phyloP scores from a whole-genome alignment of 2,888 invertebrate genomes.

The Mamestra brassicae region DNA sequence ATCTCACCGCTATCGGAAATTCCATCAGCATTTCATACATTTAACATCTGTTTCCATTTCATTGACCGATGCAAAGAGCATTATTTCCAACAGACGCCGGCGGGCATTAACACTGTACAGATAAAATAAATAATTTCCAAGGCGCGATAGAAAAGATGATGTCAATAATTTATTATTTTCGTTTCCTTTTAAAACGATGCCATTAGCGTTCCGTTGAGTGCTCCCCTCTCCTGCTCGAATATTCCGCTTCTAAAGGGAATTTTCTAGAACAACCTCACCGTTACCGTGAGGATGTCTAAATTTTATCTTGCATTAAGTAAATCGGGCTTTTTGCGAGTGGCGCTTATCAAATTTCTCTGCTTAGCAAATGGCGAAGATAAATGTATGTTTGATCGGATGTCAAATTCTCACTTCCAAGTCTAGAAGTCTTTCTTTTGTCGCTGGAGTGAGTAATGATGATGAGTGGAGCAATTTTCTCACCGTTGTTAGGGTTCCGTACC shows the following conservation, averaged over 20 bases:
- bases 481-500: not conserved
- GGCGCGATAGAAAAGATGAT: constrained; percentile 80
- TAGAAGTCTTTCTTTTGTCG: constrained; percentile 58
- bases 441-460: constrained; percentile 59
- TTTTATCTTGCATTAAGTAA: constrained; percentile 79
- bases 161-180: constrained; percentile 89
- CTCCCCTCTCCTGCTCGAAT: constrained; percentile 78
- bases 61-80: constrained; percentile 80
- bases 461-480: constrained; percentile 50
- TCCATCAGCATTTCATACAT: constrained; percentile 78
- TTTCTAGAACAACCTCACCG: constrained; percentile 78
- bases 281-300: constrained; percentile 76
- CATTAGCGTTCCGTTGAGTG: constrained; percentile 85
- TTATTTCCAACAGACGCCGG: constrained; percentile 74
- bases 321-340: constrained; percentile 73
- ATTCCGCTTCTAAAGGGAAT: constrained; percentile 77
- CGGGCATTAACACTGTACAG: constrained; percentile 66
- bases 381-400: constrained; percentile 71
- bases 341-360: constrained; percentile 77
- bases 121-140: constrained; percentile 82
- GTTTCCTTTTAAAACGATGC: constrained; percentile 85
- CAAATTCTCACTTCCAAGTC: constrained; percentile 65
- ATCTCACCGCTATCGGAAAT: constrained; percentile 68
- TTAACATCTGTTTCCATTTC: constrained; percentile 81
- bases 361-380: constrained; percentile 61